phyloP scores from a whole-genome alignment of 2,113 vertebrate species.

The Pedetes capensis region DNA sequence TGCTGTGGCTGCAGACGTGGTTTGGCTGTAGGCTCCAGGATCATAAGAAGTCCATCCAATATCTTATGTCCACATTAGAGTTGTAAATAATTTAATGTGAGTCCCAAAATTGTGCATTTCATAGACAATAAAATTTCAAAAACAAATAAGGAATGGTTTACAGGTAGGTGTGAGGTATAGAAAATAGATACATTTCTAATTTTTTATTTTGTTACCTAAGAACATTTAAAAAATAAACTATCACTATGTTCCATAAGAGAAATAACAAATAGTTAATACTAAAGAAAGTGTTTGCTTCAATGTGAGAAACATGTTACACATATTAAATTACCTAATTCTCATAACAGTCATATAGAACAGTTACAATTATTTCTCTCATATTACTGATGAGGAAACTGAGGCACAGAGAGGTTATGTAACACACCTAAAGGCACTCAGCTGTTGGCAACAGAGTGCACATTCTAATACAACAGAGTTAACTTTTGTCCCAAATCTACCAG shows the following conservation, averaged over 20 bases:
- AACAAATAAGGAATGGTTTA: neutral
- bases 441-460: neutral
- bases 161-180: neutral
- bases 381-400: neutral
- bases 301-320: neutral
- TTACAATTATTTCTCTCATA: neutral
- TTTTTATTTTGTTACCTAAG: neutral
- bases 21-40: neutral
- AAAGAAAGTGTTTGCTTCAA: neutral
- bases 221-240: neutral
- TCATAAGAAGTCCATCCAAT: neutral
- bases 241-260: neutral
- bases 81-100: neutral
- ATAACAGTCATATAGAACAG: neutral
- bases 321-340: neutral
- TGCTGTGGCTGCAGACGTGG: no score
- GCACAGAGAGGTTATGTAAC: neutral
- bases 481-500: neutral
- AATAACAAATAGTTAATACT: neutral
- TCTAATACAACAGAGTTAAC: neutral
- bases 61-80: neutral
- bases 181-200: constrained; percentile 13
- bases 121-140: constrained; percentile 25
- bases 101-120: neutral
- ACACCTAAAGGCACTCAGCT: neutral